phyloP scores from a whole-genome alignment of 1,140 invertebrate species.

The Microplitis demolitor region DNA sequence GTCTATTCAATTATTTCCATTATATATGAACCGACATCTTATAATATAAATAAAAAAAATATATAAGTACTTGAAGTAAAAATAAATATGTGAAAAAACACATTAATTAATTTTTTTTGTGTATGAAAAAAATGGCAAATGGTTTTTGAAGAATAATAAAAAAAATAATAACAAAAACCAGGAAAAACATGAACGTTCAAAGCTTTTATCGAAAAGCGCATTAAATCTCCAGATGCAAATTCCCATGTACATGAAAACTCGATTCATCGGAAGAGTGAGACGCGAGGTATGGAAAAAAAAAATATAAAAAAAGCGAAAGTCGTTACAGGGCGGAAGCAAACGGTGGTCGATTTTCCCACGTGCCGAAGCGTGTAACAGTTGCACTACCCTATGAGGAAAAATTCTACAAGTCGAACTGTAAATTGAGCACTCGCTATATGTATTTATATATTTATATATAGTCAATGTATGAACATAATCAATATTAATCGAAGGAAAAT shows the following conservation, averaged over 20 bases:
- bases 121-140: neutral
- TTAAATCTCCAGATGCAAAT: constrained; percentile 15
- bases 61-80: no score
- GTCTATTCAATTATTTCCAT: no score
- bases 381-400: constrained; percentile 37
- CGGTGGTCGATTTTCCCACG: constrained; percentile 28
- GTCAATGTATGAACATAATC: neutral
- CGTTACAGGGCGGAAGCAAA: constrained; percentile 19
- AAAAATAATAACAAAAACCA: neutral
- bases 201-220: neutral
- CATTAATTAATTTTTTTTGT: no score
- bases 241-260: constrained; percentile 12
- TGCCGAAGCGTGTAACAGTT: constrained; percentile 37
- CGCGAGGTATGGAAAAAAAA: neutral
- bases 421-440: neutral
- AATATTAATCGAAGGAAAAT: neutral
- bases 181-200: neutral
- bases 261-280: neutral
- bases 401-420: constrained; percentile 29
- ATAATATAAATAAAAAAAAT: no score
- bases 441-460: no score
- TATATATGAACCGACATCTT: no score
- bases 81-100: no score
- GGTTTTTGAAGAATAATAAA: neutral
- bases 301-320: constrained; percentile 10